Percentiles rank a stretch among this genome's conserved stretches.
These are phyloP conservation scores for Pollenia amentaria DNA, from an alignment of 2,888 invertebrate genomes.

Conservation along the genomic window DNA sequence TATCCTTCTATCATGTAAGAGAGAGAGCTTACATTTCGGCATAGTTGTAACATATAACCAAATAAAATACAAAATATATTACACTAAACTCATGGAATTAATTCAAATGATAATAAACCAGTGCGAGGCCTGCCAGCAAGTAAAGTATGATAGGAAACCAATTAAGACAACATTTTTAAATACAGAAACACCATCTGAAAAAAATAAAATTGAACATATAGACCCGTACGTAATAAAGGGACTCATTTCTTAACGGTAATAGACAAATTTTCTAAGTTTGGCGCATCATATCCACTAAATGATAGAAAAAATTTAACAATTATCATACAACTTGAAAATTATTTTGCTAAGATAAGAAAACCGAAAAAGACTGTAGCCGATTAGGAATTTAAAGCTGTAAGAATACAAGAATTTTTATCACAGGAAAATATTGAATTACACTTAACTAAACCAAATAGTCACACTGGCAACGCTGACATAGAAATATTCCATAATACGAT, in stretches of 20 bases:
- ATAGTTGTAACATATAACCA: constrained; percentile 7
- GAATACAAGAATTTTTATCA: constrained; percentile 65
- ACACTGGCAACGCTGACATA: constrained; percentile 70
- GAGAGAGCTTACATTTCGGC: constrained; percentile 1
- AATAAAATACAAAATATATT: constrained; percentile 9
- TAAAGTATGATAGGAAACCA: background rate
- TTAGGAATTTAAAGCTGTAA: constrained; percentile 66
- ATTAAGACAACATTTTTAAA: background rate
- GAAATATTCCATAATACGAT: constrained; percentile 69
- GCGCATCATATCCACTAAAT: background rate
- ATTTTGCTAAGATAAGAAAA: background rate
- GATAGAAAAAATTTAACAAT: background rate
- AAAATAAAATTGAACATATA: background rate
- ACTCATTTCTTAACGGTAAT: background rate
- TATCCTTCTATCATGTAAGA: constrained; percentile 64
- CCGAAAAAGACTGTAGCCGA: constrained; percentile 6
- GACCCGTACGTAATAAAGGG: background rate
- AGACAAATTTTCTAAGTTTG: background rate
- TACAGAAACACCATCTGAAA: background rate
- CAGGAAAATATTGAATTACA: constrained; percentile 69
- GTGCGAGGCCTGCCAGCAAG: background rate
- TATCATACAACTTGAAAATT: constrained; percentile 9
- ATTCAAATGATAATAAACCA: background rate
- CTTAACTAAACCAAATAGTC: constrained; percentile 73
- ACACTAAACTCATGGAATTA: background rate